A percentile compares a stretch with the other conserved stretches of the same genome.
These are phyloP conservation scores for Subanguina moxae DNA, from an alignment of 1,140 invertebrate genomes.

Conservation along the genomic window DNA sequence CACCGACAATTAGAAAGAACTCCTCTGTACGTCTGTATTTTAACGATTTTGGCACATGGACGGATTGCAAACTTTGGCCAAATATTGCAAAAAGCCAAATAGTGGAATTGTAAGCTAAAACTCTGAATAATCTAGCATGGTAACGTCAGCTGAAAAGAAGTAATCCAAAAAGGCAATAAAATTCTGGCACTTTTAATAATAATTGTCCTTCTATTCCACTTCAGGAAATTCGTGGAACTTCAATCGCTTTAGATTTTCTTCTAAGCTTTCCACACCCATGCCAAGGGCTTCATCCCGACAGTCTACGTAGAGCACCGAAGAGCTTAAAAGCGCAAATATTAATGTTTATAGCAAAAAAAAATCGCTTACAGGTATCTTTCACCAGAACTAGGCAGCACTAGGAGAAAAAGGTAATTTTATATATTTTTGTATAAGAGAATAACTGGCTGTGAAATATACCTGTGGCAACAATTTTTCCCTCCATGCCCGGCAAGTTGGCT, in stretches of 20 bases:
- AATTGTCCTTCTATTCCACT: conserved; percentile 13
- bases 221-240: conserved; percentile 45
- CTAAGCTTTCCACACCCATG: conserved; percentile 44
- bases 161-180: no score
- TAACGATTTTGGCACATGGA: no score
- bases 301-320: conserved; percentile 46
- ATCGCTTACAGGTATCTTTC: conserved; percentile 51
- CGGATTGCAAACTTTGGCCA: no score
- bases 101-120: no score
- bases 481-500: conserved; percentile 46
- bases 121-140: no score
- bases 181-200: no score
- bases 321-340: conserved; percentile 29
- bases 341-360: not conserved
- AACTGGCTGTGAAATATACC: not conserved
- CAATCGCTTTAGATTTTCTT: conserved; percentile 50
- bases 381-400: conserved; percentile 54
- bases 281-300: conserved; percentile 47
- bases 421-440: no score
- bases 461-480: conserved; percentile 55
- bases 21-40: no score
- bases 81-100: no score
- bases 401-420: not conserved
- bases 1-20: no score
- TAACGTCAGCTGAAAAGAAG: no score